A percentile compares a stretch with the other conserved stretches of the same genome.
Evolutionary conservation across 2,113 vertebrate genomes (phyloP).

Genomic region (Tupaia chinensis): DNA sequence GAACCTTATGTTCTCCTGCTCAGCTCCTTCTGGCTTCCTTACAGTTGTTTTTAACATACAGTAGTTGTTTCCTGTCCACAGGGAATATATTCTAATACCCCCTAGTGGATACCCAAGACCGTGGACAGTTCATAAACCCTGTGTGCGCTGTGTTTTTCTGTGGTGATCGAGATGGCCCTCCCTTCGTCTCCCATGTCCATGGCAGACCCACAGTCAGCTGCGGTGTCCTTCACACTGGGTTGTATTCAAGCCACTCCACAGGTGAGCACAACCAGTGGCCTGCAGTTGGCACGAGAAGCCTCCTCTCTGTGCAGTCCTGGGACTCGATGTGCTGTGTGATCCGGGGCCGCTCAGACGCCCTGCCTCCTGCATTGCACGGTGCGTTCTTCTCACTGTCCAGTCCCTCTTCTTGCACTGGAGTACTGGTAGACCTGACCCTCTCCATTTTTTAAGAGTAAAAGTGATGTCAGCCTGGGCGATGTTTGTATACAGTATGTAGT

Average conservation of each 20-base stretch:
- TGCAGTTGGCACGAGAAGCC: not conserved
- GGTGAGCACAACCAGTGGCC: not conserved
- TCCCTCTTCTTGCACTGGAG: not conserved
- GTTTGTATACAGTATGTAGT: not conserved
- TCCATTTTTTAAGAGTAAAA: not conserved
- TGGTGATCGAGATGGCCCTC: not conserved
- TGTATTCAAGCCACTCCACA: rapidly evolving
- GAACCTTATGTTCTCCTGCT: too few relatives aligned
- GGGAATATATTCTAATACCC: too few relatives aligned
- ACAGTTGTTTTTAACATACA: too few relatives aligned
- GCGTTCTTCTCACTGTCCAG: not conserved
- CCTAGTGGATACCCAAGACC: too few relatives aligned
- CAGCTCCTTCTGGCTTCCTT: too few relatives aligned
- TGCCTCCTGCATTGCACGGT: not conserved
- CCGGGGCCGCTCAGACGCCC: rapidly evolving
- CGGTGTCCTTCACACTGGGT: not conserved
- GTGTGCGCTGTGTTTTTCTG: too few relatives aligned
- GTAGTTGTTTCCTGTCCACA: too few relatives aligned
- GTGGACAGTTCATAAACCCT: too few relatives aligned
- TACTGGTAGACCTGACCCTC: not conserved
- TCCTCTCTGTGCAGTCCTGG: not conserved
- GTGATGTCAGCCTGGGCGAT: not conserved
- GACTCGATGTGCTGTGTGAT: not conserved
- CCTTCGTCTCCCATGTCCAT: rapidly evolving
- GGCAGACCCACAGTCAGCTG: not conserved